These are phyloP conservation scores for Enchytraeus crypticus DNA, from an alignment of 2,888 invertebrate genomes.

Conservation along the genomic window DNA sequence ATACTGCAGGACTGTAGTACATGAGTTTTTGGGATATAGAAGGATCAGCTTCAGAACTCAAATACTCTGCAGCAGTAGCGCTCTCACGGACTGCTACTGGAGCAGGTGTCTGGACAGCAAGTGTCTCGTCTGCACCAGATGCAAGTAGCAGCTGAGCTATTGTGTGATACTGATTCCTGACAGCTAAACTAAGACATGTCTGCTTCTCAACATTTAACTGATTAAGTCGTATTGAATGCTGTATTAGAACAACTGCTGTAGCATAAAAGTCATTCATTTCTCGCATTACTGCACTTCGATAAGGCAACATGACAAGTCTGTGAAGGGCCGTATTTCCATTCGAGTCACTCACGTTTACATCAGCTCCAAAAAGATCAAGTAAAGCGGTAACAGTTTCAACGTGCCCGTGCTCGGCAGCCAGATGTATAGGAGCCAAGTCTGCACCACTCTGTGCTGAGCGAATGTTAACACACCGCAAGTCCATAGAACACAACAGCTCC, in stretches of 20 bases:
- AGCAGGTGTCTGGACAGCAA: not conserved
- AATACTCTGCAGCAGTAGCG: not conserved
- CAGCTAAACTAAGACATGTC: not conserved
- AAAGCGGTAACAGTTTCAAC: constrained; percentile 16
- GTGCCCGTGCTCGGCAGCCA: constrained; percentile 23
- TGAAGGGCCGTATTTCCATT: constrained; percentile 22
- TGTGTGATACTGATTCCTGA: not conserved
- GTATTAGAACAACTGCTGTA: not conserved
- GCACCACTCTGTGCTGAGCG: not conserved
- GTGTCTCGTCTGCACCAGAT: not conserved
- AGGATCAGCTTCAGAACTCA: not conserved
- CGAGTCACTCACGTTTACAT: constrained; percentile 19
- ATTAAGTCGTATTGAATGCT: not conserved
- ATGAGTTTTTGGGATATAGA: not conserved
- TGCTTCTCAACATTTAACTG: not conserved
- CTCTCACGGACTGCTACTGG: not conserved
- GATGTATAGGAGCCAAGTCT: constrained; percentile 21
- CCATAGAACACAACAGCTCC: not conserved
- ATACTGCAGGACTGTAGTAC: too few species aligned
- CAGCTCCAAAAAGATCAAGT: constrained; percentile 18
- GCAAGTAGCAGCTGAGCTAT: not conserved
- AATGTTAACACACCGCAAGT: not conserved
- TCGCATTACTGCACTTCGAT: constrained; percentile 18
- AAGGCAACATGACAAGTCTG: constrained; percentile 16
- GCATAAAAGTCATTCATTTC: constrained; percentile 19